These are phyloP conservation scores for Xestia sexstrigata DNA, from an alignment of 2,888 invertebrate genomes.

Conservation along the genomic window DNA sequence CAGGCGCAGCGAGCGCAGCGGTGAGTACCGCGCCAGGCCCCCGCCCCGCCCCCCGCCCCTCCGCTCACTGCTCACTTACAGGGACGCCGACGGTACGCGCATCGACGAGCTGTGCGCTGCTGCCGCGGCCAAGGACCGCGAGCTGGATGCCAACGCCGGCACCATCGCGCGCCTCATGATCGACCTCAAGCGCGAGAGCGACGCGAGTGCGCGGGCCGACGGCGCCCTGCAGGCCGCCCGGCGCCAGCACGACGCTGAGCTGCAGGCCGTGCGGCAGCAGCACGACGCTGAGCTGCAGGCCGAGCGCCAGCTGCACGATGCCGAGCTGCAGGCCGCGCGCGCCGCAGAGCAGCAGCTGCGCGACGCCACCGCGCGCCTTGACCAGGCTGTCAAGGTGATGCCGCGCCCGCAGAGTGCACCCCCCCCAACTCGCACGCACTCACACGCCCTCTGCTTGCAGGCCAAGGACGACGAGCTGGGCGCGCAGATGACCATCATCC, in stretches of 20 bases:
- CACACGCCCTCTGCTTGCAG: conserved; percentile 44
- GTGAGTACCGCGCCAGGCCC: neutral
- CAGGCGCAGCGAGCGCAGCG: conserved; percentile 21
- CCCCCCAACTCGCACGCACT: neutral
- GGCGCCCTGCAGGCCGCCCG: conserved; percentile 28
- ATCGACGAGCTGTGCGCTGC: conserved; percentile 15
- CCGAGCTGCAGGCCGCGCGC: conserved; percentile 21
- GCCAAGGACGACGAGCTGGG: conserved; percentile 76
- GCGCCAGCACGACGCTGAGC: conserved; percentile 38
- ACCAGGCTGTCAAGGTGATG: conserved; percentile 42
- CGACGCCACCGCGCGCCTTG: conserved; percentile 31
- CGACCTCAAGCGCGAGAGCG: conserved; percentile 50
- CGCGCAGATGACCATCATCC: conserved; percentile 75
- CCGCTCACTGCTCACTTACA: conserved; percentile 5
- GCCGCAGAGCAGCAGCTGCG: conserved; percentile 9
- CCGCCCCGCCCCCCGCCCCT: neutral
- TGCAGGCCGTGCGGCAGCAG: conserved; percentile 18
- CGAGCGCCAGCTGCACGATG: conserved; percentile 34
- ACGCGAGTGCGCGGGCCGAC: conserved; percentile 50
- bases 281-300: conserved; percentile 39
- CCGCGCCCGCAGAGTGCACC: neutral
- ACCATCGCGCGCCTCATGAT: conserved; percentile 60
- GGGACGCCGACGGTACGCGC: conserved; percentile 60
- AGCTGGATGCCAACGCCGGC: conserved; percentile 48
- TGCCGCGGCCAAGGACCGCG: conserved; percentile 42